A percentile compares a stretch with the other conserved stretches of the same genome.
Conservation (phyloP, 2,113 vertebrate genomes). For the Hemibagrus wyckioides region DNA sequence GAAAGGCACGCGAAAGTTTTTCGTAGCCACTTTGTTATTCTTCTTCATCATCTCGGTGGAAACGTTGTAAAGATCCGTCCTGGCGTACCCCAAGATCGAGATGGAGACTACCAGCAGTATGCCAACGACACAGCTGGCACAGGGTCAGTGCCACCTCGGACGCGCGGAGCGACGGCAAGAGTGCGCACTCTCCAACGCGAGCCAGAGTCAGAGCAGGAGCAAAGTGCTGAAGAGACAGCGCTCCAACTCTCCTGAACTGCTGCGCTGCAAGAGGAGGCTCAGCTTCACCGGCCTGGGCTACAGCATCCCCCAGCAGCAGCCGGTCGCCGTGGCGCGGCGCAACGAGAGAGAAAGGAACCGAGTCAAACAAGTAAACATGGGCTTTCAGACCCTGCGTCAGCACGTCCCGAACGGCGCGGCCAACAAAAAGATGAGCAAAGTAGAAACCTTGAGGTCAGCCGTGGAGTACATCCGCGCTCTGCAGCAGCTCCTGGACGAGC, state of each 20-base stretch:
- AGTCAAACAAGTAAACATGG: slow-evolving; percentile 93
- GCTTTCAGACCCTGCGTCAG: slow-evolving; percentile 92
- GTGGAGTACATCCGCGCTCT: slow-evolving; percentile 94
- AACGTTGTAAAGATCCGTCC: not conserved
- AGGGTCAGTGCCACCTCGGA: slow-evolving; percentile 71
- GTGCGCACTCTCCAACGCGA: slow-evolving; percentile 53
- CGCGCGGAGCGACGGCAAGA: slow-evolving; percentile 67
- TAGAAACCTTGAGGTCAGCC: slow-evolving; percentile 93
- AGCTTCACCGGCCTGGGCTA: slow-evolving; percentile 80
- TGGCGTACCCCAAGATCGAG: slow-evolving; percentile 48
- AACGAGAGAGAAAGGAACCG: slow-evolving; percentile 95
- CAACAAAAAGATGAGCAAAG: slow-evolving; percentile 98
- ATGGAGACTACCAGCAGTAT: slow-evolving; percentile 74
- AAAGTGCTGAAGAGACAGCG: slow-evolving; percentile 81
- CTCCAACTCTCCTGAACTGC: slow-evolving; percentile 83
- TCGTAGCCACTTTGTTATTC: slow-evolving; percentile 59
- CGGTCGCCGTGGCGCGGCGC: slow-evolving; percentile 88
- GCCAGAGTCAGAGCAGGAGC: slow-evolving; percentile 61
- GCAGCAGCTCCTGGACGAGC: slow-evolving; percentile 88
- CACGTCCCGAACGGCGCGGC: slow-evolving; percentile 92
- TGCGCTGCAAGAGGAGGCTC: slow-evolving; percentile 86
- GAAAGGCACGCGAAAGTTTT: slow-evolving; percentile 74
- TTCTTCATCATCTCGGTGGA: slow-evolving; percentile 3
- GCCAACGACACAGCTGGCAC: slow-evolving; percentile 63
- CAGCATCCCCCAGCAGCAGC: slow-evolving; percentile 72